Base-by-base conservation (phyloP, 2,113 vertebrate species). In the Caranx ignobilis region DNA sequence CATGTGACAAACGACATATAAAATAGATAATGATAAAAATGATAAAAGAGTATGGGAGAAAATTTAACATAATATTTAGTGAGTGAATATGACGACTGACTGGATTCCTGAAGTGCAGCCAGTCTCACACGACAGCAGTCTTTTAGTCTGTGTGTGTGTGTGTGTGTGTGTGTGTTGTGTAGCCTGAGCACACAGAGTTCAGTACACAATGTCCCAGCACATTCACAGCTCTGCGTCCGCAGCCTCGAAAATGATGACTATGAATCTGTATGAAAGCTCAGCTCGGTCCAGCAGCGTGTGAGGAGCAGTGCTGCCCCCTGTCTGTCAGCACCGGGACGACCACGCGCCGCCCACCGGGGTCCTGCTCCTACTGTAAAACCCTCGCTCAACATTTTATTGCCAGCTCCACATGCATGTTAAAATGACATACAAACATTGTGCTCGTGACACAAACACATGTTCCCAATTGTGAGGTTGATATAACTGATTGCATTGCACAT, bases 131-230 rank as follows among this genome's bases (percentile, higher is more conserved):
- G 34, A 48, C 50, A 71, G 6, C 19, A n/a, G 69, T 37, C 21
- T 3, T 71, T 68, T 55, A 55, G 21, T 75, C 16, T 74, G 19
- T 50, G 55, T 59, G 39, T 48, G 12, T 50, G 55, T 59, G 32
- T 41, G 12, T 74, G 31, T 52, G 56, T 60, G 41, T 50, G 13
- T 75, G 31, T 52, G 56, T 60, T 41, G 31, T 15, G 21, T 39
- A 34, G 21, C 66, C 54, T n/a, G 39, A 63, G 78, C 50, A 88
- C 89, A 78, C 60, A 65, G 56, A 2, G 66, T 82, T 73, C 55
- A 55, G 89, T 26, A 89, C 89, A 86, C 39, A 1, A 72, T 88
- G 91, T 92, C 69, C 87, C 45, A 21, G 67, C 78, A 73, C 78
- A 41, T 82, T 74, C 34, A 67, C 55, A 74, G 73, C 71, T 59